Evolutionary conservation across 37 sponge, comb jelly and placozoan species (phyloP), one percentile per base, ranked within the genome.

Genomic region (Spongilla lacustris): DNA sequence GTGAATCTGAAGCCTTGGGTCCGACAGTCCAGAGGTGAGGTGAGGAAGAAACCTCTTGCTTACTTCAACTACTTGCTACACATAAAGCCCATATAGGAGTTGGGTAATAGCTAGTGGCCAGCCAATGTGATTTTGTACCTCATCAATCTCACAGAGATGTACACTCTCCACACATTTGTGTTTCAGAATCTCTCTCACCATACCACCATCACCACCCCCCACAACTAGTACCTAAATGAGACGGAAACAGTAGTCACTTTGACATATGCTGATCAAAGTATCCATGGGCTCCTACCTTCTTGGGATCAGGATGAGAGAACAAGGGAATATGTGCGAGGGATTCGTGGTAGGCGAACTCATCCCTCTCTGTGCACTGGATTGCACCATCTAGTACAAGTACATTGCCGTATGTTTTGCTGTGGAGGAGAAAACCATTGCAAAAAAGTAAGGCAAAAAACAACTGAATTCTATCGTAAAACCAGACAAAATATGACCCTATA

Each of bases 131-230:
- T n/a, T 46, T 41, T 76, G n/a, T 24, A 89, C 93, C 84, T 95
- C 91, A 85, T 96, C 97, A 88, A 97, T 97, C 85, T 97, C 98
- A 82, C 98, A 97, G 77, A 84, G 38, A 41, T 86, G 85, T 9
- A 94, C 84, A 66, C 93, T 83, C 72, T 94, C 88, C 24, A 97
- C 98, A 21, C 27, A 35, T 2, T 84, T 34, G 86, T 97, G 98
- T 74, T 97, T 97, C 14, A 75, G 87, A n/a, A 95, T 89, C 80
- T 97, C 98, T 35, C 98, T 90, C 77, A 95, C 67, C 66, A 93
- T 95, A 10, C 98, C 98, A 41, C 98, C 98, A 92, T 97, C 98
- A n/a, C 98, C 98, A 23, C 98, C 98, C 12, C 98, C 98, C 26
- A 97, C 90, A 23, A 97, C 86, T 41, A 97, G 86, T 74, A 97